Percentiles rank a stretch among this genome's conserved stretches.
phyloP scores from a whole-genome alignment of 2,888 invertebrate genomes.

The Scotopteryx bipunctaria region DNA sequence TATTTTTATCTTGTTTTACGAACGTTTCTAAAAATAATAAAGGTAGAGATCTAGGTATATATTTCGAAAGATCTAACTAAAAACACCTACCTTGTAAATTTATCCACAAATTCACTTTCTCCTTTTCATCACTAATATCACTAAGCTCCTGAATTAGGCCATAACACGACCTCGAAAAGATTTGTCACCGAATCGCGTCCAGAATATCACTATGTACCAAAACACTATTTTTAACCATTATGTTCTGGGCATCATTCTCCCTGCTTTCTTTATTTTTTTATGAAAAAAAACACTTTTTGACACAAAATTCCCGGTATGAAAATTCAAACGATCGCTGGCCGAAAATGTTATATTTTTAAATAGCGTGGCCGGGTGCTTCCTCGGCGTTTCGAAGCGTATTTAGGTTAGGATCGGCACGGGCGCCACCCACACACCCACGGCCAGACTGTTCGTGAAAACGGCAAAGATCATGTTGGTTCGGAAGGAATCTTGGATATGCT shows the following conservation, averaged over 20 bases:
- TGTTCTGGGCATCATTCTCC: slow-evolving; percentile 32
- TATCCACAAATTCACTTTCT: slow-evolving; percentile 43
- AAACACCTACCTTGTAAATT: slow-evolving; percentile 10
- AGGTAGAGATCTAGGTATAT: not conserved
- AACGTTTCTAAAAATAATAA: not conserved
- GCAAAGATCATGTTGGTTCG: slow-evolving; percentile 53
- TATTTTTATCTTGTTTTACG: no score
- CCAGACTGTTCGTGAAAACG: slow-evolving; percentile 43
- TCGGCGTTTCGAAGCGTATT: slow-evolving; percentile 76
- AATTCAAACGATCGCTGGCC: slow-evolving; percentile 27
- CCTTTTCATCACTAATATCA: slow-evolving; percentile 53
- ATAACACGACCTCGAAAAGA: slow-evolving; percentile 45
- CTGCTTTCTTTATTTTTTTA: slow-evolving; percentile 17
- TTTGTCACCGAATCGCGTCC: slow-evolving; percentile 65
- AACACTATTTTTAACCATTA: slow-evolving; percentile 68
- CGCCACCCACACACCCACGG: slow-evolving; percentile 38
- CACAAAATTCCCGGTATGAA: slow-evolving; percentile 31
- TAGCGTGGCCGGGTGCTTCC: slow-evolving; percentile 65
- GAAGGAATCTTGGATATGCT: slow-evolving; percentile 19
- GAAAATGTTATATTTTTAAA: slow-evolving; percentile 71
- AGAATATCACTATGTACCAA: slow-evolving; percentile 47
- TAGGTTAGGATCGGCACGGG: slow-evolving; percentile 76
- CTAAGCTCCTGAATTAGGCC: slow-evolving; percentile 39
- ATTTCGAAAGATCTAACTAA: not conserved
- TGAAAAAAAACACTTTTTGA: slow-evolving; percentile 32